Evolutionary conservation across 2,797 vertebrate species (phyloP), one percentile per base, ranked within the genome.

Genomic region (Alexandromys oeconomus): DNA sequence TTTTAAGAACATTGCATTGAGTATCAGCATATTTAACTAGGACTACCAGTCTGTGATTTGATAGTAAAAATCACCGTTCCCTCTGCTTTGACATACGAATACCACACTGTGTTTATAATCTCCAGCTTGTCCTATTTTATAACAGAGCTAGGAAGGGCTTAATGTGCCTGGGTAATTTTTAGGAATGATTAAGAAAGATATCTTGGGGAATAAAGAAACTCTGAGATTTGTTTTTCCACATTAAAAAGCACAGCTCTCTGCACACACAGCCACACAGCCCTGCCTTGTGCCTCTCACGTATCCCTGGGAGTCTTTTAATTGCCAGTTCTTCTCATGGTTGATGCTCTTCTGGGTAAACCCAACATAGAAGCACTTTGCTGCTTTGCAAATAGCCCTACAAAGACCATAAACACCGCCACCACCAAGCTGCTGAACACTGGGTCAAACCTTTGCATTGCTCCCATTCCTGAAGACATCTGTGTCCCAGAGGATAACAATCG

Each of bases 381-480:
- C 4, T 0, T 4, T 61, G 92, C 89, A 94, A 90, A 91, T 6
- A 81, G 81, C 92, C 65, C 92, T 34, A 79, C 91, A 43, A 91
- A 95, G 73, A 79, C 91, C 7, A 8, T 59, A 95, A 95, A 92
- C 0, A 2, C 69, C 89, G 90, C 91, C 78, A 81, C 89, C 85
- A 81, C 67, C 89, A 73, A 89, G 94, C 2, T 86, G 89, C 91
- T 21, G 23, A 85, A 92, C 27, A 4, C 67, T 31, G 40, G 76
- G 54, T 93, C 88, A 81, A 78, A 91, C 91, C 77, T 54, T 61
- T 48, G 54, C 84, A 23, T 48, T 31, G 43, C 57, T 79, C 89
- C 86, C 91, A 57, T 94, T 96, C 80, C 91, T 82, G 6, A 8
- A 92, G 92, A 93, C 88, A 91, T 93, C 97, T 89, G 86, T 76